These are phyloP conservation scores for Musca domestica DNA, from an alignment of 1,140 invertebrate genomes.

Conservation along the genomic window DNA sequence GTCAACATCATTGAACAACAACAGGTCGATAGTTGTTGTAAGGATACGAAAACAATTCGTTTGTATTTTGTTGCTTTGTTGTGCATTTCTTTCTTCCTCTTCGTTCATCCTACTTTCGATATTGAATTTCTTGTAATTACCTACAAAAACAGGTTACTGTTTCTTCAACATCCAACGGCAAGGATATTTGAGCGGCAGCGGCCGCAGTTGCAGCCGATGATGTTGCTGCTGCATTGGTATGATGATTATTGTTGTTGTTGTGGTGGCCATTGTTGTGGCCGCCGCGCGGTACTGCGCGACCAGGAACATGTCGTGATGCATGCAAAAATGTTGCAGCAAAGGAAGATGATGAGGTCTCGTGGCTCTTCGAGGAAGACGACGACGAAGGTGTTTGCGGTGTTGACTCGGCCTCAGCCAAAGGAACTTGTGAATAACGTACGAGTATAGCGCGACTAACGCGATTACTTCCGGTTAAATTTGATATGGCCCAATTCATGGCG, in stretches of 20 bases:
- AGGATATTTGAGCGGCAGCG: conserved; percentile 46
- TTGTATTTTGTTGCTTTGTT: too few relatives aligned
- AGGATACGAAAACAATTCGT: not conserved
- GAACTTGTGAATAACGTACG: conserved; percentile 51
- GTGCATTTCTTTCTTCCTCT: not conserved
- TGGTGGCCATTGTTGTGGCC: conserved; percentile 28
- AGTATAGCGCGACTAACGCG: conserved; percentile 51
- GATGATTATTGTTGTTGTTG: conserved; percentile 23
- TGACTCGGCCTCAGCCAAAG: conserved; percentile 39
- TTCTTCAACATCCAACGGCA: conserved; percentile 66
- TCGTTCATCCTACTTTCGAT: too few relatives aligned
- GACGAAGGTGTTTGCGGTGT: conserved; percentile 51
- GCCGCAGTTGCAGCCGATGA: not conserved
- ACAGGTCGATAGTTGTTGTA: conserved; percentile 8
- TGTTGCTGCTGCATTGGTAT: not conserved
- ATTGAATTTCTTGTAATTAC: conserved; percentile 45
- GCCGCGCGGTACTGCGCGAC: conserved; percentile 43
- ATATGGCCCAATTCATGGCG: conserved; percentile 52
- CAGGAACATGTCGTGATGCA: conserved; percentile 38
- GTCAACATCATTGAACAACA: not conserved
- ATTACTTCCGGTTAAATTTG: conserved; percentile 51
- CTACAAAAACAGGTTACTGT: conserved; percentile 75
- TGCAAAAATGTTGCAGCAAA: conserved; percentile 55
- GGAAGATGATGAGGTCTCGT: conserved; percentile 47
- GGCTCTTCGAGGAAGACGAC: conserved; percentile 44